Base-by-base conservation (phyloP, 1,140 invertebrate species). In the Lethrus apterus region DNA sequence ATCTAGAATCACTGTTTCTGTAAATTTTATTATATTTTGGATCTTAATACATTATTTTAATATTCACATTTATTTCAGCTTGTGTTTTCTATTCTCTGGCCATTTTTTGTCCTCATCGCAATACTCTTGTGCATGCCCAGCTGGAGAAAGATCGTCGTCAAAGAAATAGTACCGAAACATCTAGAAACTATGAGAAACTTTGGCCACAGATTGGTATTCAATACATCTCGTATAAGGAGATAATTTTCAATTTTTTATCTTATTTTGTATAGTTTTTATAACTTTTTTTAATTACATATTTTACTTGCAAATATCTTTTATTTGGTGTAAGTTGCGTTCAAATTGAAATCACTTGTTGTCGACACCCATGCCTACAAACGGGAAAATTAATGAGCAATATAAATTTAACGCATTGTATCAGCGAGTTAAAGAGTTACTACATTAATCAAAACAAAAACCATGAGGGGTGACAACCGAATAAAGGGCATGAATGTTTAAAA, bases 381-480 rank as follows among this genome's bases (percentile, higher is more conserved):
- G n/a, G n/a, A n/a, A n/a, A n/a, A 42, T 42, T 42, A 42, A 42
- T 42, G 40, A 42, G 40, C 40, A 42, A 42, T 42, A 42, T 42
- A 42, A 42, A 42, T 42, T 42, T 42, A 42, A 42, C 40, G 21
- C 40, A 29, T 17, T 24, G 11, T 24, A 29, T 29, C 35, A 38
- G 24, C 40, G 40, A 18, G 40, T 42, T 42, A 42, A 42, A 42
- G 40, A 42, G 40, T 24, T 24, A 24, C 40, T 42, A 24, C 40
- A 34, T 51, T 51, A 46, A 51, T 51, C 49, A 46, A 51, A 51
- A 50, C 48, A 50, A 49, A 49, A 51, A 51, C 49, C 44, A 46
- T 46, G 33, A 46, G 44, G 49, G 49, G 49, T 51, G 49, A 51
- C 49, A 51, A 51, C 44, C 45, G 49, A 36, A 51, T 51, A 51